phyloP scores from a whole-genome alignment of 2,113 vertebrate genomes.

The Xenopus borealis region DNA sequence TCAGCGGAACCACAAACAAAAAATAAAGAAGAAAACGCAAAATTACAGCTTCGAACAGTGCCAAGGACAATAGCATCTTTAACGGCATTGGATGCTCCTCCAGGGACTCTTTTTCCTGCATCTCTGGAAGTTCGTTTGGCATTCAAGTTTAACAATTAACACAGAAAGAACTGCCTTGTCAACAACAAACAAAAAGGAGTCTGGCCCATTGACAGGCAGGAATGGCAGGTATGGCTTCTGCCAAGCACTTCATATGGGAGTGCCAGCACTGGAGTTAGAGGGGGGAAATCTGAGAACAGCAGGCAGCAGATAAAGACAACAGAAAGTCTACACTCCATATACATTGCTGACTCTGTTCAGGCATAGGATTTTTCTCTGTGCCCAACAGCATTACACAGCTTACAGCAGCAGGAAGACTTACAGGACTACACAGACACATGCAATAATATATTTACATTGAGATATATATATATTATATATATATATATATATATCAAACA shows the following conservation, averaged over 20 bases:
- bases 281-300: conserved; percentile 48
- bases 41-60: conserved; percentile 49
- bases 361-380: conserved; percentile 2
- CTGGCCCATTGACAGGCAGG: conserved; percentile 59
- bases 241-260: conserved; percentile 63
- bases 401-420: neutral
- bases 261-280: conserved; percentile 59
- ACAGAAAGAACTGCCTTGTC: conserved; percentile 59
- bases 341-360: conserved; percentile 10
- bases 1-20: conserved; percentile 50
- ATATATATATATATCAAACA: conserved; percentile 34
- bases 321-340: neutral
- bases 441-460: conserved; percentile 13
- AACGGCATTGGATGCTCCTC: conserved; percentile 62
- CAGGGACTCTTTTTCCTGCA: conserved; percentile 47
- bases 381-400: conserved; percentile 3
- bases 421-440: conserved; percentile 8
- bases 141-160: conserved; percentile 71
- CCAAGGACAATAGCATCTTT: conserved; percentile 73
- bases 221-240: conserved; percentile 57
- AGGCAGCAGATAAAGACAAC: neutral
- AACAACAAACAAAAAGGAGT: conserved; percentile 74
- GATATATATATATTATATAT: neutral
- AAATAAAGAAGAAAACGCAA: conserved; percentile 57
- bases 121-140: conserved; percentile 63